Base-by-base conservation (phyloP, 2,888 invertebrate genomes). In the Cerceris rybyensis region DNA sequence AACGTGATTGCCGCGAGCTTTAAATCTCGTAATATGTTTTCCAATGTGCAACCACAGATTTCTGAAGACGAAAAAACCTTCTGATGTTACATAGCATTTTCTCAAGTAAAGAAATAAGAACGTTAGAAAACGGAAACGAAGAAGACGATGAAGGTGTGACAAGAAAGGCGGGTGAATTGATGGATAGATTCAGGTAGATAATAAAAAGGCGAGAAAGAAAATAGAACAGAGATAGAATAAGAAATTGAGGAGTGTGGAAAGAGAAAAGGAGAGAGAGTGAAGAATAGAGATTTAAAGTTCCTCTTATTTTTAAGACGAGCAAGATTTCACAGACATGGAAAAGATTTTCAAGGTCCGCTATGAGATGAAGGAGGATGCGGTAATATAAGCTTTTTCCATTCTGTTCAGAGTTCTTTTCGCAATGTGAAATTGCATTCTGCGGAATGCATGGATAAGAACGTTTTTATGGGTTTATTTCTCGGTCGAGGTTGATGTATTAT, bases 1-100 rank as follows among this genome's bases (percentile, higher is more conserved):
- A 74, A 73, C 54, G 42, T 70, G 69, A 81, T 75, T 75, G 68
- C 64, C 11, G 39, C 13, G 50, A 14, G 58, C 13, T 59, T 70
- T 61, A 57, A 70, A 75, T 9, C 57, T 43, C 13, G 5, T 43
- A 50, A 11, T 7, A 54, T 69, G 59, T 69, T 75, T 72, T 54
- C 58, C 7, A 7, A 2, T 13, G 55, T 7, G 17, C 8, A 17
- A 7, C 55, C 11, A 5, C 9, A 17, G 55, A 55, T 9, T 7
- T 16, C 55, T 28, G 8, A 4, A 5, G 50, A n/a, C 54, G 54
- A 43, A 55, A 46, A 7, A 5, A 2, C n/a, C 16, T 42, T 49
- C 8, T 64, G 64, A 69, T 14, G 9, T n/a, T 16, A 59, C 28
- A 6, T 11, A 42, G 41, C 17, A 50, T 28, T 54, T 64, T 46